These are phyloP conservation scores for Lucinisca nassula DNA, from an alignment of 2,888 invertebrate genomes.

Conservation along the genomic window DNA sequence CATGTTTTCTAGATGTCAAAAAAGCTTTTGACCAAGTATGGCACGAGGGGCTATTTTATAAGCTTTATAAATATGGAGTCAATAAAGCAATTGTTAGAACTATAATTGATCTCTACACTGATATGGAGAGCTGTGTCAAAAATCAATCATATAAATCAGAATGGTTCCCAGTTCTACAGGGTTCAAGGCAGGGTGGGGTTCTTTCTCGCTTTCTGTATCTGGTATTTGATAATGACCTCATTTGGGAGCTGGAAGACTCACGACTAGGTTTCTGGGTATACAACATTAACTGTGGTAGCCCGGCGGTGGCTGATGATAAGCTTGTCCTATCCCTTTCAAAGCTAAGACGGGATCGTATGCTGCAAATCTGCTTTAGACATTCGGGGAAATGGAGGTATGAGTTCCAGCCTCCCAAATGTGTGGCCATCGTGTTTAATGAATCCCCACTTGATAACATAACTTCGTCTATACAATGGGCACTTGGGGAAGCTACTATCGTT, in stretches of 20 bases:
- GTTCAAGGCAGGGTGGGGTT: background rate
- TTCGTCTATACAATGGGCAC: background rate
- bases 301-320: background rate
- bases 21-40: background rate
- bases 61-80: background rate
- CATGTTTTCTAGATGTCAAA: background rate
- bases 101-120: background rate
- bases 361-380: background rate
- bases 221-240: conserved; percentile 25
- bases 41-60: background rate
- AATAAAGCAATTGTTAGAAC: background rate
- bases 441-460: too few relatives aligned
- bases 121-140: background rate
- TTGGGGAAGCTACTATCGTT: background rate
- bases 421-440: background rate
- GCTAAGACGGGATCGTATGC: background rate
- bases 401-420: background rate
- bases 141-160: too few relatives aligned
- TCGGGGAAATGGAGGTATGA: background rate
- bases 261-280: background rate
- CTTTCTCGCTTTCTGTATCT: conserved; percentile 13
- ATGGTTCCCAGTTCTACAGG: conserved; percentile 5
- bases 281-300: background rate
- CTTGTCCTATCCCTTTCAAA: background rate
- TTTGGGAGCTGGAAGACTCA: background rate